phyloP scores from a whole-genome alignment of 2,113 vertebrate species.

The Jaculus jaculus region DNA sequence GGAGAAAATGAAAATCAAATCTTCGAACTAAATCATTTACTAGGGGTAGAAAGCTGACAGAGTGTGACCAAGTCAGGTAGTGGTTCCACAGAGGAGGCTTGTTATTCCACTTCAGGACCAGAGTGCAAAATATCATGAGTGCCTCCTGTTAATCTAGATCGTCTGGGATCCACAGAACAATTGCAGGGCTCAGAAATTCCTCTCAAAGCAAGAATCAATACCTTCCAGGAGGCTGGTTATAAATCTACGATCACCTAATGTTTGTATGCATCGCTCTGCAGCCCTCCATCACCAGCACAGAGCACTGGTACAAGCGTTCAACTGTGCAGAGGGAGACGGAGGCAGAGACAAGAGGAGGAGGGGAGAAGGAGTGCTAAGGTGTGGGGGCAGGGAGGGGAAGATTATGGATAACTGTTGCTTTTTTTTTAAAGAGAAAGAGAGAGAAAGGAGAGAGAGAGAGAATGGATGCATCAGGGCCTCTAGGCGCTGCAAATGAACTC shows the following conservation, averaged over 20 bases:
- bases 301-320: neutral
- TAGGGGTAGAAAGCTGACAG: constrained; percentile 13
- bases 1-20: constrained; percentile 52
- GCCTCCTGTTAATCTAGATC: neutral
- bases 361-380: no score
- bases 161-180: neutral
- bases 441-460: no score
- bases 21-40: constrained; percentile 48
- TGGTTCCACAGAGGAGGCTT: neutral
- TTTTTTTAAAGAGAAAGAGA: no score
- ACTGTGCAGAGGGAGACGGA: neutral
- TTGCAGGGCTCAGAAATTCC: neutral
- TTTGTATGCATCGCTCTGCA: neutral
- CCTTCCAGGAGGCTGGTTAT: neutral
- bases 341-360: neutral
- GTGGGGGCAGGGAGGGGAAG: no score
- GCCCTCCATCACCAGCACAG: neutral
- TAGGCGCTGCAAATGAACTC: no score
- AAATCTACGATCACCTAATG: neutral
- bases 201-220: neutral
- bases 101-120: constrained; percentile 45
- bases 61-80: constrained; percentile 17
- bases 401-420: no score
- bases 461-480: no score
- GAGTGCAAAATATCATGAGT: neutral